A percentile compares a stretch with the other conserved stretches of the same genome.
phyloP scores from a whole-genome alignment of 2,888 invertebrate genomes.

The Gymnoscelis rufifasciata region DNA sequence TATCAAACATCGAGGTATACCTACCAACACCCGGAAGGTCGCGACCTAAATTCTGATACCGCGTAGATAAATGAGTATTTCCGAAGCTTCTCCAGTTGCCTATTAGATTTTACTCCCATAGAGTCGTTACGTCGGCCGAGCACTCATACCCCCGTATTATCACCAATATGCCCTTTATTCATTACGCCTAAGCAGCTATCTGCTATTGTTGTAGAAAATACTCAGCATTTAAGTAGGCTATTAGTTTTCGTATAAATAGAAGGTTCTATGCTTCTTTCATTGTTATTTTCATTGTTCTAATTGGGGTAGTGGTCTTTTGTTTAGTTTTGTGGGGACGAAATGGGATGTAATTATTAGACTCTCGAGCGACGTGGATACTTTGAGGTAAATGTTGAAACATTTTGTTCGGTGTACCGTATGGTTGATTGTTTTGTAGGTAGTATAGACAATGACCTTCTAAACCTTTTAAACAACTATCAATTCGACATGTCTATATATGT shows the following conservation, averaged over 20 bases:
- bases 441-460: too few relatives aligned
- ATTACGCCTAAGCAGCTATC: conserved; percentile 63
- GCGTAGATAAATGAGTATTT: conserved; percentile 38
- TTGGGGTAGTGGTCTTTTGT: conserved; percentile 29
- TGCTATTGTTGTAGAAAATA: conserved; percentile 58
- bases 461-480: too few relatives aligned
- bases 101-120: conserved; percentile 70
- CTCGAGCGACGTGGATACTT: conserved; percentile 15
- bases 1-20: conserved; percentile 10
- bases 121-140: conserved; percentile 55
- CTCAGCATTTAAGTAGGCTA: conserved; percentile 49
- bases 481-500: too few relatives aligned
- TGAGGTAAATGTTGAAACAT: conserved; percentile 15
- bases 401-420: conserved; percentile 10
- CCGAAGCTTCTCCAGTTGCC: conserved; percentile 47
- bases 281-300: conserved; percentile 34
- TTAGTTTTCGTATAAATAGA: conserved; percentile 48
- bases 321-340: conserved; percentile 26
- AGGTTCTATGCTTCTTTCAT: conserved; percentile 31
- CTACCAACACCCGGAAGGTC: conserved; percentile 12
- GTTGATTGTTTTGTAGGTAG: conserved; percentile 4
- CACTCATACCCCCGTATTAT: conserved; percentile 59
- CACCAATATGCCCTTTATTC: conserved; percentile 56
- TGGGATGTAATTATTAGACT: conserved; percentile 24
- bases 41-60: conserved; percentile 21